Conservation (phyloP, 2,113 vertebrate genomes). For the Ardeotis arabs region DNA sequence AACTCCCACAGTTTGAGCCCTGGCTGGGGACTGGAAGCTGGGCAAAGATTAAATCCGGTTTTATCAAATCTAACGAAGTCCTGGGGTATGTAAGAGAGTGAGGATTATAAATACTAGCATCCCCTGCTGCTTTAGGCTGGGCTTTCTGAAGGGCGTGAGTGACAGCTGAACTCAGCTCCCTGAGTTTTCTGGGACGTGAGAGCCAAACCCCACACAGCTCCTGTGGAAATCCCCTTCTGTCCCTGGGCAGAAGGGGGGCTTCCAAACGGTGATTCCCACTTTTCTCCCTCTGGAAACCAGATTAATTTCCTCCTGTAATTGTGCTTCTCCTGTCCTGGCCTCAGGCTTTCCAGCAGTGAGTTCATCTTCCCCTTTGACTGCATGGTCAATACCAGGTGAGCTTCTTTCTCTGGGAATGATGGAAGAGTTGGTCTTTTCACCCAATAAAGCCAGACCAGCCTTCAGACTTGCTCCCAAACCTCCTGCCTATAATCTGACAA, state of each 20-base stretch:
- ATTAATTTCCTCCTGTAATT: conserved; percentile 6
- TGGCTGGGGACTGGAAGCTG: neutral
- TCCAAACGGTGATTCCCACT: neutral
- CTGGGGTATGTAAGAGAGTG: neutral
- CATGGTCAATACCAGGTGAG: neutral
- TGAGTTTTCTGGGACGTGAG: accelerated
- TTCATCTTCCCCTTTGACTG: neutral
- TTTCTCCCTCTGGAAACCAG: neutral
- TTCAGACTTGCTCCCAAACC: neutral
- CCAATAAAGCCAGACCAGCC: neutral
- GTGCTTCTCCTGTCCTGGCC: neutral
- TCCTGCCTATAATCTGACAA: neutral
- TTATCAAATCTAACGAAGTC: conserved; percentile 2
- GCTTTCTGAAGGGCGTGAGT: neutral
- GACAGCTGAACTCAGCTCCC: neutral
- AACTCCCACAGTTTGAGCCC: neutral
- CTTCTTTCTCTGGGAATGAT: neutral
- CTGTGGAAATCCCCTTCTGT: neutral
- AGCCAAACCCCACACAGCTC: neutral
- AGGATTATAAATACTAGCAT: neutral
- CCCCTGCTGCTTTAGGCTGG: neutral
- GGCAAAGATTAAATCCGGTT: neutral
- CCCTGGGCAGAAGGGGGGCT: neutral
- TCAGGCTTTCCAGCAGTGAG: neutral
- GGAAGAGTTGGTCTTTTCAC: neutral